Conservation (phyloP, 1,140 invertebrate genomes). For the Mamestra configurata region DNA sequence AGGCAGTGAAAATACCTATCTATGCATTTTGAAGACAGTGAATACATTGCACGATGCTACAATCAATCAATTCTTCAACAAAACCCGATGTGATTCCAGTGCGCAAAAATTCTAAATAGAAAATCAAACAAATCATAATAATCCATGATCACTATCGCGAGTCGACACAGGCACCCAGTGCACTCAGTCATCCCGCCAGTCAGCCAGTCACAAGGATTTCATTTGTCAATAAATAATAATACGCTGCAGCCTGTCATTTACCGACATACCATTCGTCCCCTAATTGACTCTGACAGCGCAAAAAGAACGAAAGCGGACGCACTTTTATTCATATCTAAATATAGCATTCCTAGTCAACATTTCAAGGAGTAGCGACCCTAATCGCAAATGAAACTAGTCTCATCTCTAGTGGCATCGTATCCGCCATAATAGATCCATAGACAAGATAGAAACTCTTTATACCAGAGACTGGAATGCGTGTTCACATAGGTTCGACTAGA, state of each 20-base stretch:
- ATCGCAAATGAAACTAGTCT: slow-evolving; percentile 27
- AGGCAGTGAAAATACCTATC: no score
- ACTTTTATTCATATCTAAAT: slow-evolving; percentile 29
- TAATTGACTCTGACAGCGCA: slow-evolving; percentile 31
- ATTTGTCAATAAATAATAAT: slow-evolving; percentile 30
- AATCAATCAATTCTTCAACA: neutral
- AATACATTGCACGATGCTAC: neutral
- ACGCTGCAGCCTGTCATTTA: neutral
- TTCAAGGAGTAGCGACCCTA: slow-evolving; percentile 23
- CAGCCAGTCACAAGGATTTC: neutral
- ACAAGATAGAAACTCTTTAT: slow-evolving; percentile 37
- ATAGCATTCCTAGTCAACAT: slow-evolving; percentile 33
- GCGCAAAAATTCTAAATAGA: neutral
- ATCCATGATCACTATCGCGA: neutral
- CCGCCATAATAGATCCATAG: slow-evolving; percentile 23
- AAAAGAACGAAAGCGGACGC: slow-evolving; percentile 23
- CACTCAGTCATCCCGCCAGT: neutral
- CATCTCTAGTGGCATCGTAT: slow-evolving; percentile 23
- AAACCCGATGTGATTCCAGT: neutral
- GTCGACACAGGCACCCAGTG: no score
- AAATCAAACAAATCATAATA: slow-evolving; percentile 8
- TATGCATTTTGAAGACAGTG: no score
- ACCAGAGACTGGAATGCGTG: slow-evolving; percentile 9
- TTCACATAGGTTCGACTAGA: slow-evolving; percentile 16
- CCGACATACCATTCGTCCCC: neutral